Base-by-base conservation (phyloP, 2,888 invertebrate genomes). In the Catocala nupta region DNA sequence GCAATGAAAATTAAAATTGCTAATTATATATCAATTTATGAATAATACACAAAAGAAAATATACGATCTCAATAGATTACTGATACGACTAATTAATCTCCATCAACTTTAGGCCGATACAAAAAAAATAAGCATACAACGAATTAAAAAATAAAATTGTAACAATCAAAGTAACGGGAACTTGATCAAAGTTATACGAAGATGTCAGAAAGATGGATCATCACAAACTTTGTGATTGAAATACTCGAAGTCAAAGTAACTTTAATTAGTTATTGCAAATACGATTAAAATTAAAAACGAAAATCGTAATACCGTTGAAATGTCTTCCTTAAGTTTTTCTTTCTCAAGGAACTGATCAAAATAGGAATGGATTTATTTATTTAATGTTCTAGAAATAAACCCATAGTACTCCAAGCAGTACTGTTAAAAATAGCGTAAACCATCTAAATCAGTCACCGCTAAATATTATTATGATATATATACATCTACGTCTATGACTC, bases 241-340 rank as follows among this genome's bases (percentile, higher is more conserved):
- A 13, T 13, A 44, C 25, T 57, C 34, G 8, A 52, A 52, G 36
- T 12, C 34, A 7, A 45, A 45, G 13, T 6, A 47, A 52, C 16
- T 39, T 52, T 36, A 52, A 58, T 57, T 44, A 36, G n/a, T 51
- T 58, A 50, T 45, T 36, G 51, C 44, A 51, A 58, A 58, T n/a
- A 50, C 10, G 13, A 36, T 9, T 16, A 36, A 44, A 58, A 25
- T 25, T 58, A 36, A 51, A 45, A 51, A 58, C 11, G 25, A 45
- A 45, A 36, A n/a, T 11, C 1, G 57, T 10, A 12, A 25, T 57
- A 11, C 48, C n/a, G 25, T 12, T 47, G 12, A 13, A 33, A 13
- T 36, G n/a, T 51, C 9, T 16, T 33, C 7, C 1, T 13, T 36
- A 0, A 13, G 34, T 34, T 16, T 25, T 25, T 25, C 3, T 25